Evolutionary conservation across 2,888 invertebrate genomes (phyloP), one percentile per base, ranked within the genome.

Genomic region (Pinctada fucata): DNA sequence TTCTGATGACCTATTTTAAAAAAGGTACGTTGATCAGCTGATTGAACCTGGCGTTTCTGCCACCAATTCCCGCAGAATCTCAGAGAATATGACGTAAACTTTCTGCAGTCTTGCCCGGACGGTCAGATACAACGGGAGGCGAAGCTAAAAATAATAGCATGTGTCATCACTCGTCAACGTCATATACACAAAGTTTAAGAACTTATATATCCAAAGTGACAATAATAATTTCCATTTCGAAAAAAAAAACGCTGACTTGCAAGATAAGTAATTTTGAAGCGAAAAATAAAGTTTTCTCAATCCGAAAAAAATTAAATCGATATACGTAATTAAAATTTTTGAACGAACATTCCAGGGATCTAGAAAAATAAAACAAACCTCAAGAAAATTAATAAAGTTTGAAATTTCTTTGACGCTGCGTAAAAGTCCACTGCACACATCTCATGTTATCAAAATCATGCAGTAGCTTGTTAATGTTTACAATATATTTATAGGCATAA

Each of bases 71-170:
- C 79, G 79, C 79, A 64, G 71, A 79, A 66, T 79, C 75, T 79
- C 75, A 63, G 50, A 66, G 75, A 47, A 51, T 58, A 72, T 79
- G 79, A 79, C 79, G 79, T 78, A 74, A 66, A 74, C 49, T 67
- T n/a, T 71, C 78, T 78, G 72, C 69, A 78, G 67, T 10, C 13
- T 13, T 16, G 10, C 67, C 52, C 71, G 52, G 67, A 66, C 66
- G 65, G 80, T 77, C 80, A 77, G 80, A 80, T 80, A 80, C 80
- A 77, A 77, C 58, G 64, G 58, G 64, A 70, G 71, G 72, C 68
- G 75, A 64, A 67, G 65, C 80, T 80, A 80, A 78, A 80, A 80
- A 80, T 80, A 80, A 77, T 75, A 58, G 50, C 67, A 73, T 80
- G 80, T 80, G 80, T 80, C 80, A 80, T 80, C 67, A 68, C 51